These are phyloP conservation scores for Aepyceros melampus DNA, from an alignment of 2,113 vertebrate species.

Conservation along the genomic window DNA sequence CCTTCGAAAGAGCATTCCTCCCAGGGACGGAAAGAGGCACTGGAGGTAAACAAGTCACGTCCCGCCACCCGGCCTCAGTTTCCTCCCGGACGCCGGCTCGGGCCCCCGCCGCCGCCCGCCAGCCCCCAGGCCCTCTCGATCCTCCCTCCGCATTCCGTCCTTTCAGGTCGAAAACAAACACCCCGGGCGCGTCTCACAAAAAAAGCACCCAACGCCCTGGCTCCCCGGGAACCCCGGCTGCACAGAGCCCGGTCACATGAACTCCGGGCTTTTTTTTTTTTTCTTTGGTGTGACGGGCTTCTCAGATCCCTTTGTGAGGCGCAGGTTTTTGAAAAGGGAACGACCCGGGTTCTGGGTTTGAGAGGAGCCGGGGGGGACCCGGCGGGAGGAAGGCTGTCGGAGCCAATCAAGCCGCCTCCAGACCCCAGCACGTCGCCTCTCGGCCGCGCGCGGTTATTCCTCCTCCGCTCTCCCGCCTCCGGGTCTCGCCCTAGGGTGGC, in stretches of 20 bases:
- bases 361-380: slow-evolving; percentile 41
- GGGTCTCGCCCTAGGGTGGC: slow-evolving; percentile 22
- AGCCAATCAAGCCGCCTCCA: slow-evolving; percentile 69
- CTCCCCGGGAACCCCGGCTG: slow-evolving; percentile 54
- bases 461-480: background rate
- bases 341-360: slow-evolving; percentile 58
- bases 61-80: slow-evolving; percentile 35
- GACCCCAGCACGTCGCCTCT: slow-evolving; percentile 17
- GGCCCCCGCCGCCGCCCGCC: background rate
- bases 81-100: background rate
- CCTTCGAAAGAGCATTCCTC: background rate
- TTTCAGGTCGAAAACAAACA: slow-evolving; percentile 37
- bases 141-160: background rate
- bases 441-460: background rate
- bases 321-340: slow-evolving; percentile 53
- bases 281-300: slow-evolving; percentile 47
- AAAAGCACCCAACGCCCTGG: slow-evolving; percentile 41
- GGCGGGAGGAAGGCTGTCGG: slow-evolving; percentile 74
- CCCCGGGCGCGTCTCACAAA: slow-evolving; percentile 43
- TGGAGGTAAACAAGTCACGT: background rate
- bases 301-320: slow-evolving; percentile 71
- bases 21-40: background rate
- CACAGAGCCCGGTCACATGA: slow-evolving; percentile 71
- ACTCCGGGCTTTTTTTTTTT: slow-evolving; percentile 40
- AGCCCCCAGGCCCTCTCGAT: background rate